Evolutionary conservation across 2,797 vertebrate genomes (phyloP).

Genomic region (Pitangus sulphuratus): DNA sequence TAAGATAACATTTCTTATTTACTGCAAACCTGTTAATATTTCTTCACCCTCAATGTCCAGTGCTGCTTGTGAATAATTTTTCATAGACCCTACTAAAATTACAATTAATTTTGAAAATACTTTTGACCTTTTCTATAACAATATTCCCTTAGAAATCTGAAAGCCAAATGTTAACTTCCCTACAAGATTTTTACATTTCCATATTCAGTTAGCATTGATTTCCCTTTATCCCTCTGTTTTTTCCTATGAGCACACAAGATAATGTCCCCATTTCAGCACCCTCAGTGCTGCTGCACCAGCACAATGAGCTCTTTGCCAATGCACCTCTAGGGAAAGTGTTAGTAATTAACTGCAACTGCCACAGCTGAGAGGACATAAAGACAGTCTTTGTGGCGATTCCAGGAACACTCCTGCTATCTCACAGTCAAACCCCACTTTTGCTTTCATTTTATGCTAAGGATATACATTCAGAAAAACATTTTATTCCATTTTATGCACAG

Average conservation of each 20-base stretch:
- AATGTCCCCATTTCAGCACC: neutral
- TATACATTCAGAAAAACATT: neutral
- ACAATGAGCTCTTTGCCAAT: neutral
- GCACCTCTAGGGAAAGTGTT: neutral
- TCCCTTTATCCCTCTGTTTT: neutral
- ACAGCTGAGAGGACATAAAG: slow-evolving; percentile 1
- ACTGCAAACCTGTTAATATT: neutral
- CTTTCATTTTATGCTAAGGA: neutral
- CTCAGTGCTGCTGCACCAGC: neutral
- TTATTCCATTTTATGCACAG: neutral
- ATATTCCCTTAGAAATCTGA: neutral
- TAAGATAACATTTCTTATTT: neutral
- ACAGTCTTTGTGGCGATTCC: neutral
- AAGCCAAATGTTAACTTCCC: neutral
- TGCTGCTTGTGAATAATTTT: neutral
- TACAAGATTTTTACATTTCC: neutral
- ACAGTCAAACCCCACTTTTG: neutral
- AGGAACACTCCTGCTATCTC: neutral
- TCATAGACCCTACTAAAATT: neutral
- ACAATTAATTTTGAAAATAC: neutral
- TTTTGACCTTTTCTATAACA: neutral
- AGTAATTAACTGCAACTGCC: slow-evolving; percentile 13
- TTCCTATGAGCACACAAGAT: neutral
- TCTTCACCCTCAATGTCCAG: neutral
- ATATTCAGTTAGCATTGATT: neutral